These are phyloP conservation scores for Heliconius charithonia DNA, from an alignment of 2,888 invertebrate genomes.

Conservation along the genomic window DNA sequence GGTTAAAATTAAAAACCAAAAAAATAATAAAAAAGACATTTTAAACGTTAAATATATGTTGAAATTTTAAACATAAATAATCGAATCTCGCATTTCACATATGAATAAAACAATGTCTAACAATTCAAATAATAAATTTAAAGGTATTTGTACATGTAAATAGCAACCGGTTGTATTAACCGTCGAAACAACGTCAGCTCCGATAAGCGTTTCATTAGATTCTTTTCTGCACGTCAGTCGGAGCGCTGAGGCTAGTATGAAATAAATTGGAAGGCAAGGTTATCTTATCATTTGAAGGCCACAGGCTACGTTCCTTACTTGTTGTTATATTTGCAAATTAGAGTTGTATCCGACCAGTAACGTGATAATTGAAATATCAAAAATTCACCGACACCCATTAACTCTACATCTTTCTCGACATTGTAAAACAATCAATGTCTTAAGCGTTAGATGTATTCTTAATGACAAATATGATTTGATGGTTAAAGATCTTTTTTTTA, in stretches of 20 bases:
- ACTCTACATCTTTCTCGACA: not conserved
- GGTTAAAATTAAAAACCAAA: not conserved
- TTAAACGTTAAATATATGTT: not conserved
- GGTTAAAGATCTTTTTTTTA: not conserved
- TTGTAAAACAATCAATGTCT: not conserved
- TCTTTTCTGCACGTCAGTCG: constrained; percentile 56
- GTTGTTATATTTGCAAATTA: constrained; percentile 40
- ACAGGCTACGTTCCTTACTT: constrained; percentile 45
- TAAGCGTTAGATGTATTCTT: not conserved
- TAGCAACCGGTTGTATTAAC: constrained; percentile 10
- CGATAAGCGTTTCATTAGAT: constrained; percentile 64
- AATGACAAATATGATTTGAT: not conserved
- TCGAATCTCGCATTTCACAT: not conserved
- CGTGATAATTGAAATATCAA: not conserved
- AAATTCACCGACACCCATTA: not conserved
- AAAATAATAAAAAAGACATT: not conserved
- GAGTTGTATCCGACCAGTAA: constrained; percentile 37
- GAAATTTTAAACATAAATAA: not conserved
- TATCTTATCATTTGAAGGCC: constrained; percentile 79
- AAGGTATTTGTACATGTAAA: constrained; percentile 54
- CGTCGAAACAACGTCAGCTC: constrained; percentile 31
- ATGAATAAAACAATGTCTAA: not conserved
- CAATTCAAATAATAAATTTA: not conserved
- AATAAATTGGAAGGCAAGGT: constrained; percentile 82
- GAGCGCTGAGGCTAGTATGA: constrained; percentile 56